Evolutionary conservation across 2,113 vertebrate species (phyloP).

Genomic region (Chlorocebus sabaeus): DNA sequence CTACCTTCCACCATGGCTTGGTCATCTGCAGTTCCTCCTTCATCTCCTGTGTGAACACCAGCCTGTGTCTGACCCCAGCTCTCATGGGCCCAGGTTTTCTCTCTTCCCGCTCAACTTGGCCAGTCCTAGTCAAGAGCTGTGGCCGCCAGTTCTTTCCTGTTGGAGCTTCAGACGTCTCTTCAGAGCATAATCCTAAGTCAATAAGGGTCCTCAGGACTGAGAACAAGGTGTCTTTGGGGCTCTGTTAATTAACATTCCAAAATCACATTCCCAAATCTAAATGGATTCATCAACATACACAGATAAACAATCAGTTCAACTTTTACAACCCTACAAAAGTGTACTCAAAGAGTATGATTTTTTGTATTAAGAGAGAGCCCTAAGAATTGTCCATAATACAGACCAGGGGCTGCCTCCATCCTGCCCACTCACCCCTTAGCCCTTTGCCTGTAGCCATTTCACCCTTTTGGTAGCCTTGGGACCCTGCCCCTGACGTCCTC

Average conservation of each 20-base stretch:
- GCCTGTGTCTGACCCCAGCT: accelerated
- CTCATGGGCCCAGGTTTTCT: accelerated
- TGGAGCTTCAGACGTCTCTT: neutral
- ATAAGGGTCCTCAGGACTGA: accelerated
- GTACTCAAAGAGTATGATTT: too few species aligned
- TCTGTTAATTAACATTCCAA: neutral
- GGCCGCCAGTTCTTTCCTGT: accelerated
- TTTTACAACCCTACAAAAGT: neutral
- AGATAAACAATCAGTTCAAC: neutral
- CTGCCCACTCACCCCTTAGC: neutral
- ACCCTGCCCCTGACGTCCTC: accelerated
- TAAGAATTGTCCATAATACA: too few species aligned
- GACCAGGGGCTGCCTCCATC: neutral
- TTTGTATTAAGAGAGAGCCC: neutral
- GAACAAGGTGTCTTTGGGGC: neutral
- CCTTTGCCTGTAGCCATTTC: accelerated
- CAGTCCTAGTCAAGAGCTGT: neutral
- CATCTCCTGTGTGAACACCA: accelerated
- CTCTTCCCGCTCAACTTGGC: neutral
- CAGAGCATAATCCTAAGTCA: too few species aligned
- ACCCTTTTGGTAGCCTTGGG: accelerated
- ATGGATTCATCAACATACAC: neutral
- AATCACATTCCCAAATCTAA: neutral
- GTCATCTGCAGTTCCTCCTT: accelerated
- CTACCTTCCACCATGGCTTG: accelerated